A percentile compares a stretch with the other conserved stretches of the same genome.
Conservation (phyloP, 2,113 vertebrate genomes). For the Acrocephalus arundinaceus region DNA sequence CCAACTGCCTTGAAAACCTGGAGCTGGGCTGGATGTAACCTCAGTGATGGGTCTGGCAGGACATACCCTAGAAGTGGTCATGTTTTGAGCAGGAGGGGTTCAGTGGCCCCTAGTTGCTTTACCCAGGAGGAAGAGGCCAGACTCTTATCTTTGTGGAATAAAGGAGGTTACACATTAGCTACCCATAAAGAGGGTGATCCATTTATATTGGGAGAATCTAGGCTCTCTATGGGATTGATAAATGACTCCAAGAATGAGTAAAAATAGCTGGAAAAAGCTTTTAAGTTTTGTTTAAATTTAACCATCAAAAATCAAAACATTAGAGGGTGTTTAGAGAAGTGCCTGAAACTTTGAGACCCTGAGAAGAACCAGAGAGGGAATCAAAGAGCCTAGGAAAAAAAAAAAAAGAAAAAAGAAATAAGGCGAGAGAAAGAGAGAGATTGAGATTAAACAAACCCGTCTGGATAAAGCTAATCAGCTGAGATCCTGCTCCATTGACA, state of each 20-base stretch:
- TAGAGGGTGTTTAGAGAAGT: slow-evolving; percentile 57
- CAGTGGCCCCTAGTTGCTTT: background rate
- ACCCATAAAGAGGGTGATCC: background rate
- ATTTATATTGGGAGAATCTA: background rate
- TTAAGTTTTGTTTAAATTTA: slow-evolving; percentile 68
- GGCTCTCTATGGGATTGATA: slow-evolving; percentile 1
- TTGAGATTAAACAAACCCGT: background rate
- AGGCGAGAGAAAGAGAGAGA: background rate
- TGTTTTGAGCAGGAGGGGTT: background rate
- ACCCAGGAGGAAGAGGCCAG: background rate
- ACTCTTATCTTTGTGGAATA: background rate
- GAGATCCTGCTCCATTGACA: background rate
- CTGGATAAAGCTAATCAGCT: slow-evolving; percentile 19
- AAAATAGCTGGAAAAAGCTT: slow-evolving; percentile 59
- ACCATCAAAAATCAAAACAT: slow-evolving; percentile 61
- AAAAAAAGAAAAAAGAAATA: background rate
- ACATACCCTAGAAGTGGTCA: background rate
- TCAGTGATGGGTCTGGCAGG: background rate
- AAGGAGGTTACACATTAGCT: background rate
- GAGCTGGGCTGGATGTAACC: background rate
- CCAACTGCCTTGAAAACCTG: rapidly evolving
- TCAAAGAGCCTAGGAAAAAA: background rate
- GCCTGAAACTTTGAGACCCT: slow-evolving; percentile 40
- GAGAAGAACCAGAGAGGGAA: slow-evolving; percentile 57
- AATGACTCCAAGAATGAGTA: slow-evolving; percentile 22